Evolutionary conservation across 2,797 vertebrate species (phyloP), one percentile per base, ranked within the genome.

Genomic region (Coluber constrictor): DNA sequence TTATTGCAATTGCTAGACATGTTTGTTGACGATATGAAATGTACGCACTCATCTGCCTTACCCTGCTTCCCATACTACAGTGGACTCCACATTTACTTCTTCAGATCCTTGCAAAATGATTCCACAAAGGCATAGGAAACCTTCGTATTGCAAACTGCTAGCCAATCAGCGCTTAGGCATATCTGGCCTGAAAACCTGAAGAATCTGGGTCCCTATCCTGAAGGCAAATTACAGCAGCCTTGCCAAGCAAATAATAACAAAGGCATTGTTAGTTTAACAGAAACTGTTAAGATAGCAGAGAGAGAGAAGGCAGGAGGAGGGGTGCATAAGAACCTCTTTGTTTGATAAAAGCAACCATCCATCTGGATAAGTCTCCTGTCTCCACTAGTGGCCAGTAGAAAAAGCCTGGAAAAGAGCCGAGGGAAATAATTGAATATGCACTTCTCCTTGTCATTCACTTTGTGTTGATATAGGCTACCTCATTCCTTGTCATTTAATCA

Each of bases 341-440:
- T 63, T 92, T 88, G 61, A n/a, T 83, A 32, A 92, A 87, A 92
- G 2, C 18, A 16, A 83, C 32, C 2, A 13, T 25, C 86, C 55
- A 79, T 32, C 55, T n/a, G 88, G 63, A 59, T 59, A 92, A 37
- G 56, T 25, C 37, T 89, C 18, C 55, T 79, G 11, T 88, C 55
- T 92, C 91, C 63, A 74, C 54, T 88, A 79, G 91, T 92, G 87
- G 66, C 66, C 66, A 74, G 87, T 47, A 88, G 63, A 54, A 92
- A n/a, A 60, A 89, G 66, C 56, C 27, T 89, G 56, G 66, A 79
- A 79, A 70, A 56, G 29, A 92, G 29, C 43, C 32, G 5, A 89
- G 37, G 27, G 87, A 89, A 89, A 89, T 89, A 92, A 79, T 51
- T 87, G 87, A 79, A 43, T 79, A 66, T 79, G 54, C 29, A 37